These are phyloP conservation scores for Montipora capitata DNA, from an alignment of 92 coral and sea anemone species.

Conservation along the genomic window DNA sequence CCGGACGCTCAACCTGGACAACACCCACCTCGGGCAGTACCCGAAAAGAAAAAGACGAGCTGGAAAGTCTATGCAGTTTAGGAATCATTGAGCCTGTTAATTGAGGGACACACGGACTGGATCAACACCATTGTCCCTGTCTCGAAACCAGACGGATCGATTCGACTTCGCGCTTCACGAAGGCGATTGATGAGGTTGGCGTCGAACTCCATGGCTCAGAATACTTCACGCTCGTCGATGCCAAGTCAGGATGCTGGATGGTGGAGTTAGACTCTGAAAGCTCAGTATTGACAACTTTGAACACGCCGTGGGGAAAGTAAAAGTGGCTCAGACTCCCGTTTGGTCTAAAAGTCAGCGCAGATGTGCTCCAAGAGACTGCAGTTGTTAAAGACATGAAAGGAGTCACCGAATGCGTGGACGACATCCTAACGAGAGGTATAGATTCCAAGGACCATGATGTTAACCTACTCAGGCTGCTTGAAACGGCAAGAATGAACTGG, in stretches of 20 bases:
- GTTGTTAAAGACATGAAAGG: too few relatives aligned
- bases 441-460: not conserved
- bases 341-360: too few relatives aligned
- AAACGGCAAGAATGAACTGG: conserved; percentile 24
- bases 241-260: too few relatives aligned
- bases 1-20: conserved; percentile 28
- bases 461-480: conserved; percentile 11
- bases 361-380: too few relatives aligned
- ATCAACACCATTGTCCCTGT: conserved; percentile 9
- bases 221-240: not conserved
- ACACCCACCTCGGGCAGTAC: conserved; percentile 23
- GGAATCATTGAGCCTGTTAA: conserved; percentile 14
- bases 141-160: conserved; percentile 54
- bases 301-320: too few relatives aligned
- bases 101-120: conserved; percentile 8
- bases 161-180: conserved; percentile 56
- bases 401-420: too few relatives aligned
- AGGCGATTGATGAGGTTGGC: not conserved
- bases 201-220: not conserved
- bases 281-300: too few relatives aligned
- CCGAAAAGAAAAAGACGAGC: conserved; percentile 28
- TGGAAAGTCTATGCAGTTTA: conserved; percentile 5
- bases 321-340: too few relatives aligned
- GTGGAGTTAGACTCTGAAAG: too few relatives aligned
- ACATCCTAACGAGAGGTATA: too few relatives aligned